Percentiles rank a stretch among this genome's conserved stretches.
phyloP scores from a whole-genome alignment of 2,888 invertebrate species.

The Herminia tarsipennalis region DNA sequence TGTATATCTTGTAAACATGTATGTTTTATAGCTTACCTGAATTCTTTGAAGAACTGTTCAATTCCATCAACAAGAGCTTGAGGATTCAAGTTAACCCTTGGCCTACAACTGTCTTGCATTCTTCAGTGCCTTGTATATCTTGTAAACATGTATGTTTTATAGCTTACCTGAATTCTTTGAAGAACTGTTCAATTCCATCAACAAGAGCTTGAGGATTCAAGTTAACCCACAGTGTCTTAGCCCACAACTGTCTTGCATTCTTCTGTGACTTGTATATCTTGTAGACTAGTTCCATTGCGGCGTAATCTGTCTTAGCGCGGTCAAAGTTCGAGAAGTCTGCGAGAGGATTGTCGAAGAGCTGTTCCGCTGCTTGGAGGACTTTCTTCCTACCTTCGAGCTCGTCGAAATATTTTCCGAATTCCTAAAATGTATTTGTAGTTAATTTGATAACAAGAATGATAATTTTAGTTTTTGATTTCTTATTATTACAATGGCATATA shows the following conservation, averaged over 20 bases:
- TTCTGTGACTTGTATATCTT: constrained; percentile 92
- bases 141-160: not conserved
- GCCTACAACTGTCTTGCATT: no score
- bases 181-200: constrained; percentile 94
- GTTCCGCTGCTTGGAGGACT: constrained; percentile 88
- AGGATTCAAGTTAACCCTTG: no score
- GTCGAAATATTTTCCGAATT: constrained; percentile 88
- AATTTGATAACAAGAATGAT: no score
- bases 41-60: no score
- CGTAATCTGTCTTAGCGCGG: constrained; percentile 87
- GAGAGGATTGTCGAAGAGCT: constrained; percentile 94
- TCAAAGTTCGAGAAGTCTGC: constrained; percentile 93
- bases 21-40: constrained; percentile 65
- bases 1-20: no score
- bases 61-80: no score
- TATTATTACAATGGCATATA: no score
- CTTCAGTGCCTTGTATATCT: no score
- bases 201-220: constrained; percentile 93
- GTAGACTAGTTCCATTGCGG: constrained; percentile 89
- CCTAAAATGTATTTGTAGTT: constrained; percentile 71
- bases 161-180: constrained; percentile 88
- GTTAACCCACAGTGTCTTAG: constrained; percentile 94
- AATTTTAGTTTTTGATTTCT: no score
- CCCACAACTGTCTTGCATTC: constrained; percentile 92
- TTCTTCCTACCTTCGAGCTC: constrained; percentile 88